Conservation (phyloP, 2,797 vertebrate species). For the Crocidura indochinensis region DNA sequence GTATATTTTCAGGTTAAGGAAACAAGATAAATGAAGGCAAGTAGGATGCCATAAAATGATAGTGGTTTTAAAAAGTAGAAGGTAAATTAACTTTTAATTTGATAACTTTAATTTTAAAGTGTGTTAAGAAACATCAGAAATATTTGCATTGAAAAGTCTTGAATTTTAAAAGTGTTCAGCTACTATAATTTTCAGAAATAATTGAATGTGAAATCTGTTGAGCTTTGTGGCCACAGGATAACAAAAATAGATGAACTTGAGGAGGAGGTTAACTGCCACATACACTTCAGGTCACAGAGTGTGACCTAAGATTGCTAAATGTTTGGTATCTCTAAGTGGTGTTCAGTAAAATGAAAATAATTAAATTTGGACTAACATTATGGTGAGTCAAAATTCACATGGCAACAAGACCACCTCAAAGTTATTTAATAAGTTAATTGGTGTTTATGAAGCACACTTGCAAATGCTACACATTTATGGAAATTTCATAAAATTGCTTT, state of each 20-base stretch:
- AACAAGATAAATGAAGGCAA: neutral
- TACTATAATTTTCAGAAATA: conserved; percentile 52
- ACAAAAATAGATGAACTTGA: conserved; percentile 56
- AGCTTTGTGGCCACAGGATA: neutral
- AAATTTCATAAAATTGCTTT: conserved; percentile 31
- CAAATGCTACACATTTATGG: neutral
- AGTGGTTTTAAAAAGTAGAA: too few species aligned
- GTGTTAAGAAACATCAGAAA: neutral
- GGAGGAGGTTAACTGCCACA: neutral
- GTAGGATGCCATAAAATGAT: neutral
- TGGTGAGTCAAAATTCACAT: neutral
- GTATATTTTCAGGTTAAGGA: neutral
- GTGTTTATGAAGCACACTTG: conserved; percentile 6
- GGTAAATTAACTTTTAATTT: neutral
- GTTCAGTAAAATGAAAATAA: conserved; percentile 37
- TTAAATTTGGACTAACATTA: conserved; percentile 19
- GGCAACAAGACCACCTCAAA: neutral
- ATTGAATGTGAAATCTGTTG: conserved; percentile 11
- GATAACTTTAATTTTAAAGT: neutral
- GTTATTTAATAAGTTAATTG: neutral
- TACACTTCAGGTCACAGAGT: neutral
- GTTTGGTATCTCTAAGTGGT: conserved; percentile 22
- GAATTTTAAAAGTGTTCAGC: neutral
- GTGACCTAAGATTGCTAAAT: conserved; percentile 32
- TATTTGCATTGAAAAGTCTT: conserved; percentile 36